Percentiles rank a stretch among this genome's conserved stretches.
Evolutionary conservation across 1,140 invertebrate species (phyloP).

Genomic region (Eupristina koningsbergeri): DNA sequence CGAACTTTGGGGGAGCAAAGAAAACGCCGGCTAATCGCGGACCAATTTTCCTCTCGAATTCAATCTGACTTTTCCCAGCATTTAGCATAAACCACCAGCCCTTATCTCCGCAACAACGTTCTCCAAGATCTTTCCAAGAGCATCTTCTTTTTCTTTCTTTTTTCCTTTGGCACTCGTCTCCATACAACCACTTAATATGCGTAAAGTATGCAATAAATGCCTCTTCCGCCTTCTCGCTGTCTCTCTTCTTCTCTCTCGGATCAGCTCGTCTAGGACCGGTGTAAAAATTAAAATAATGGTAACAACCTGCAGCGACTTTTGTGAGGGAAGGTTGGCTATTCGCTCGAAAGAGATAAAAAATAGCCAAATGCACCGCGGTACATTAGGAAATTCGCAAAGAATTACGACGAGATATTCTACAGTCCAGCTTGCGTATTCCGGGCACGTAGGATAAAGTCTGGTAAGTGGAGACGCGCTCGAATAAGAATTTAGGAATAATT

Average conservation of each 20-base stretch:
- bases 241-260: not conserved
- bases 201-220: conserved; percentile 37
- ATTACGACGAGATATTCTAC: conserved; percentile 57
- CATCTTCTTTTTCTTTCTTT: not conserved
- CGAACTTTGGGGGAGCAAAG: not conserved
- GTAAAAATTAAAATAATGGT: conserved; percentile 51
- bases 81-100: not conserved
- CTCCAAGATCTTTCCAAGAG: not conserved
- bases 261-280: not conserved
- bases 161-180: not conserved
- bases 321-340: not conserved
- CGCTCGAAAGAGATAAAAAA: not conserved
- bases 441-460: conserved; percentile 59
- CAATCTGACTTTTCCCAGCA: not conserved
- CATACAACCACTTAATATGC: conserved; percentile 34
- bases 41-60: not conserved
- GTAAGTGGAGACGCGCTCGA: conserved; percentile 57
- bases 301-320: conserved; percentile 6
- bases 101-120: not conserved
- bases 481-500: conserved; percentile 63
- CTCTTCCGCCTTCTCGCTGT: not conserved
- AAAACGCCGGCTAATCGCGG: not conserved
- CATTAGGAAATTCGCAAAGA: conserved; percentile 59
- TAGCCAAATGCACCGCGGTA: conserved; percentile 31
- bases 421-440: conserved; percentile 53